Conservation (phyloP, 2,797 vertebrate genomes). For the Poecilia picta region DNA sequence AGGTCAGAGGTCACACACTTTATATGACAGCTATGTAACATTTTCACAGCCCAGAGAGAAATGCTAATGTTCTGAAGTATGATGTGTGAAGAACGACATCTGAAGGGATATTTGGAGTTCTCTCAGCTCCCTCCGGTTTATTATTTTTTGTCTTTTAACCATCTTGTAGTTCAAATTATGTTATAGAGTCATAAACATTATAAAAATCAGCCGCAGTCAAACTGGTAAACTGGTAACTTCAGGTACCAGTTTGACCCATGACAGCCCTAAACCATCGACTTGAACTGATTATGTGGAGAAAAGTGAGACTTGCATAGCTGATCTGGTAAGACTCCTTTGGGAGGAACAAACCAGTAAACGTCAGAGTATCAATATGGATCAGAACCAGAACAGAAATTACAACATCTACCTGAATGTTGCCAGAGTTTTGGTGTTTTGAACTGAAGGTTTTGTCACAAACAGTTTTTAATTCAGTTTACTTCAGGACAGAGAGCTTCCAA, state of each 20-base stretch:
- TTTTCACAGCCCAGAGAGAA: not conserved
- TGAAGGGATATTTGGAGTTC: not conserved
- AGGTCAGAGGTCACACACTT: slow-evolving; percentile 8
- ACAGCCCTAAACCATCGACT: not conserved
- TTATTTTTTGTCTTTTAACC: not conserved
- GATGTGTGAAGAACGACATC: not conserved
- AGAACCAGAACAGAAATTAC: not conserved
- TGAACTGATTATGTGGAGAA: not conserved
- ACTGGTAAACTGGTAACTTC: not conserved
- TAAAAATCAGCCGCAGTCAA: not conserved
- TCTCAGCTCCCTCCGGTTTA: not conserved
- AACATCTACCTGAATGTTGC: not conserved
- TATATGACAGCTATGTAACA: not conserved
- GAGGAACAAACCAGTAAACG: not conserved
- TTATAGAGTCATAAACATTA: not conserved
- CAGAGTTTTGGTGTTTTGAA: not conserved
- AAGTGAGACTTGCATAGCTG: not conserved
- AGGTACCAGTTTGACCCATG: not conserved
- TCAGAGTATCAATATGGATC: not conserved
- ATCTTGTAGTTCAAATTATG: not conserved
- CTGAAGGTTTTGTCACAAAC: not conserved
- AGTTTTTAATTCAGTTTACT: too few relatives aligned
- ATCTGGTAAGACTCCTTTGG: not conserved
- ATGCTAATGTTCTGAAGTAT: not conserved
- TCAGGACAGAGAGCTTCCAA: not conserved